Conservation (phyloP, 1,140 invertebrate species). For the Drosophila ambigua region DNA sequence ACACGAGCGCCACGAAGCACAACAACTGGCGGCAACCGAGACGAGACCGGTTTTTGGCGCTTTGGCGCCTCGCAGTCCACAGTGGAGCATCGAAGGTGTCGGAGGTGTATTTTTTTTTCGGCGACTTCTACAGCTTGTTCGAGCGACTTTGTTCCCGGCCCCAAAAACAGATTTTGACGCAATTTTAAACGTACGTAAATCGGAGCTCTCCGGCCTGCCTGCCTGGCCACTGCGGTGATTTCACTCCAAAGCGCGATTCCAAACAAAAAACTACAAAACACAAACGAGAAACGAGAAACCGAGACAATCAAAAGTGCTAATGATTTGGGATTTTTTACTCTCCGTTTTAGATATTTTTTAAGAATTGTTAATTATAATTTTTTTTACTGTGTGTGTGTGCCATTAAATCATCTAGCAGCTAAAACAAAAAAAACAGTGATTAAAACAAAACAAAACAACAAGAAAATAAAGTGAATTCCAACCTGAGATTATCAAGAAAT, state of each 20-base stretch:
- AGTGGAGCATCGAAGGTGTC: conserved; percentile 64
- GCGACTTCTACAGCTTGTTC: no score
- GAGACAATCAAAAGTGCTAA: conserved; percentile 59
- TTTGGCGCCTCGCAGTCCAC: conserved; percentile 59
- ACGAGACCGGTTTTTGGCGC: conserved; percentile 62
- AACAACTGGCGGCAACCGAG: conserved; percentile 20
- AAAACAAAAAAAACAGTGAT: conserved; percentile 39
- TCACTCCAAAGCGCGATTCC: conserved; percentile 33
- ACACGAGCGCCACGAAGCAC: background rate
- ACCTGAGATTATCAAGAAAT: conserved; percentile 15
- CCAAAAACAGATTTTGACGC: conserved; percentile 31
- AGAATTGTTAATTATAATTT: conserved; percentile 16
- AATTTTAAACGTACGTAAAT: conserved; percentile 42
- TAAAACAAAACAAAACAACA: conserved; percentile 23
- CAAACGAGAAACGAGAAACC: conserved; percentile 11
- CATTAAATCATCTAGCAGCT: conserved; percentile 65
- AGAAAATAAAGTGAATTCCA: conserved; percentile 30
- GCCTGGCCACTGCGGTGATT: conserved; percentile 25
- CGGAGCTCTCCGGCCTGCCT: conserved; percentile 19
- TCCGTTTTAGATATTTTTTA: conserved; percentile 31
- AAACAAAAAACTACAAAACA: conserved; percentile 4
- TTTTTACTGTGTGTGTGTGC: conserved; percentile 56
- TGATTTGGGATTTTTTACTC: conserved; percentile 48
- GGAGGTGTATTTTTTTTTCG: conserved; percentile 12
- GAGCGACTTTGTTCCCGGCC: no score